Conservation (phyloP, 2,797 vertebrate species). For the Sternotherus odoratus region DNA sequence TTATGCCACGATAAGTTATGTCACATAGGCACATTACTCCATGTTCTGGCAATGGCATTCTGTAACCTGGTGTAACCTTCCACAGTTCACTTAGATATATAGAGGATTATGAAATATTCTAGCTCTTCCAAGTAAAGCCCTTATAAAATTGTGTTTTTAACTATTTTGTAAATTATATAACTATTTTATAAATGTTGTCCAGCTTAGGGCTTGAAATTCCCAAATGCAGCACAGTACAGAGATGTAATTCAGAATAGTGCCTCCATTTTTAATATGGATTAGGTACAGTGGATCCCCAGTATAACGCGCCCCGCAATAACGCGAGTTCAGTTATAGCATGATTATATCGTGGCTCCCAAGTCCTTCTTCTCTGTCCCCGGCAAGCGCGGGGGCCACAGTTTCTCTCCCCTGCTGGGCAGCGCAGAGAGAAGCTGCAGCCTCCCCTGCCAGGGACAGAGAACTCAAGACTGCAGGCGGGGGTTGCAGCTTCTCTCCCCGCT, state of each 20-base stretch:
- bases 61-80: not conserved
- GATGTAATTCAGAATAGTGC: not conserved
- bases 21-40: not conserved
- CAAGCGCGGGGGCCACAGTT: too few species aligned
- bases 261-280: not conserved
- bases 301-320: too few species aligned
- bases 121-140: not conserved
- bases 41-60: not conserved
- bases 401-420: too few species aligned
- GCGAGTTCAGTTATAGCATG: too few species aligned
- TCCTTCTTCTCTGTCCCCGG: too few species aligned
- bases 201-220: not conserved
- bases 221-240: not conserved
- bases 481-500: too few species aligned
- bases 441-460: too few species aligned
- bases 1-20: slow-evolving; percentile 22
- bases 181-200: not conserved
- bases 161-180: not conserved
- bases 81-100: not conserved
- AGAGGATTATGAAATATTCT: not conserved
- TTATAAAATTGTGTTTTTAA: not conserved
- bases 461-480: too few species aligned
- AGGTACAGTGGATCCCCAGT: too few species aligned
- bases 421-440: too few species aligned
- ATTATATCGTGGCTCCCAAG: too few species aligned